These are phyloP conservation scores for Rhodophaea formosa DNA, from an alignment of 2,888 invertebrate genomes.

Conservation along the genomic window DNA sequence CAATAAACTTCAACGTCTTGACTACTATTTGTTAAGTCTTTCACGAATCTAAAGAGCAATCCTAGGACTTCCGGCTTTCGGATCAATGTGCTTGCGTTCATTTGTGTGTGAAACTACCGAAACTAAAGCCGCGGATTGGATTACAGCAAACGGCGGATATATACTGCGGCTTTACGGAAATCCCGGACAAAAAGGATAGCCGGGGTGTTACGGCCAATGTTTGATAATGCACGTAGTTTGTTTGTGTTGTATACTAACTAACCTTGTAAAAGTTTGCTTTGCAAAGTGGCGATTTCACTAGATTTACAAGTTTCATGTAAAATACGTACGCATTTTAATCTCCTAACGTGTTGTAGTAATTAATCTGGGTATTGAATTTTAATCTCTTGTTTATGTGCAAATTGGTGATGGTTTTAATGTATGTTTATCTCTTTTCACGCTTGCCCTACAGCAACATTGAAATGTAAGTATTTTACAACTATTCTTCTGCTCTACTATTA, in stretches of 20 bases:
- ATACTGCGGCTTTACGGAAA: slow-evolving; percentile 64
- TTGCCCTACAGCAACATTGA: slow-evolving; percentile 66
- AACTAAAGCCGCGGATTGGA: slow-evolving; percentile 59
- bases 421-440: slow-evolving; percentile 57
- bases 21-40: neutral
- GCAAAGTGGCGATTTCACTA: slow-evolving; percentile 3
- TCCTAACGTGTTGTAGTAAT: neutral
- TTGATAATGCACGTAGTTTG: slow-evolving; percentile 54
- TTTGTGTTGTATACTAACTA: slow-evolving; percentile 29
- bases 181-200: slow-evolving; percentile 61
- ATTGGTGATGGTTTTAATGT: slow-evolving; percentile 31
- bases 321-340: neutral
- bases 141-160: slow-evolving; percentile 71
- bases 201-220: slow-evolving; percentile 56
- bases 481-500: too few relatives aligned
- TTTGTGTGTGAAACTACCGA: slow-evolving; percentile 59
- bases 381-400: neutral
- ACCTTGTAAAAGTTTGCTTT: slow-evolving; percentile 21
- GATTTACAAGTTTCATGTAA: slow-evolving; percentile 16
- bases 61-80: slow-evolving; percentile 30
- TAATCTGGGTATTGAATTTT: neutral
- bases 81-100: slow-evolving; percentile 56
- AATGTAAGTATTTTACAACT: slow-evolving; percentile 67
- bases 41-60: neutral
- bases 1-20: neutral